Conservation (phyloP, 2,888 invertebrate species). For the Eristalis intricaria region DNA sequence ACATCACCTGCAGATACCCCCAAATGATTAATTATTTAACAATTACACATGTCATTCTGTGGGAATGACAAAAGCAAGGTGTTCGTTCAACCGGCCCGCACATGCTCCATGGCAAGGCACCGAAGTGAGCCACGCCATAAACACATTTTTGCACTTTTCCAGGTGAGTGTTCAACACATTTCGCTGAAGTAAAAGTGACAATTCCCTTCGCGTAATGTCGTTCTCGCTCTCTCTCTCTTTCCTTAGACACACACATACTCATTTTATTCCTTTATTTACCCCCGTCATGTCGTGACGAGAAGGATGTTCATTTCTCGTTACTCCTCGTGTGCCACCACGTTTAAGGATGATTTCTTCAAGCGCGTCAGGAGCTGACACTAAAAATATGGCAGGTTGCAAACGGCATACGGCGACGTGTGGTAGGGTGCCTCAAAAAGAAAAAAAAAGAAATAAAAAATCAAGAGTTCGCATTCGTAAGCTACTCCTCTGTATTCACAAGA, state of each 20-base stretch:
- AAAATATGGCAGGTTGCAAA: slow-evolving; percentile 22
- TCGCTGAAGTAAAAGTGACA: slow-evolving; percentile 33
- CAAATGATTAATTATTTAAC: slow-evolving; percentile 49
- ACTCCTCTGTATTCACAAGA: not conserved
- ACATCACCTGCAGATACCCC: not conserved
- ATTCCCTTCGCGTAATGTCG: slow-evolving; percentile 36
- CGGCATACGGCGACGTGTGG: too few species aligned
- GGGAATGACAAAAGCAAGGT: slow-evolving; percentile 14
- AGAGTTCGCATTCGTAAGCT: slow-evolving; percentile 30
- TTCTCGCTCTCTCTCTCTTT: not conserved
- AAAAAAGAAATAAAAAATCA: slow-evolving; percentile 10
- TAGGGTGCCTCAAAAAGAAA: not conserved
- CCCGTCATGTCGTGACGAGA: not conserved
- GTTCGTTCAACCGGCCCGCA: not conserved
- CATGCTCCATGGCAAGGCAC: not conserved
- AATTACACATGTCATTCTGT: slow-evolving; percentile 38
- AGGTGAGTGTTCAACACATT: slow-evolving; percentile 33
- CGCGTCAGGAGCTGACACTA: slow-evolving; percentile 14
- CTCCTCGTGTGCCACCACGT: not conserved
- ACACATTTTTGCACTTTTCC: slow-evolving; percentile 61
- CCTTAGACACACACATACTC: not conserved
- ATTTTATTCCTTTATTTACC: slow-evolving; percentile 17
- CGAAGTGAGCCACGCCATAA: slow-evolving; percentile 3
- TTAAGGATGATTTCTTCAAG: slow-evolving; percentile 26
- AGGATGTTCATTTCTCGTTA: not conserved